Evolutionary conservation across 2,888 invertebrate species (phyloP), one percentile per base, ranked within the genome.

Genomic region (Nemotelus nigrinus): DNA sequence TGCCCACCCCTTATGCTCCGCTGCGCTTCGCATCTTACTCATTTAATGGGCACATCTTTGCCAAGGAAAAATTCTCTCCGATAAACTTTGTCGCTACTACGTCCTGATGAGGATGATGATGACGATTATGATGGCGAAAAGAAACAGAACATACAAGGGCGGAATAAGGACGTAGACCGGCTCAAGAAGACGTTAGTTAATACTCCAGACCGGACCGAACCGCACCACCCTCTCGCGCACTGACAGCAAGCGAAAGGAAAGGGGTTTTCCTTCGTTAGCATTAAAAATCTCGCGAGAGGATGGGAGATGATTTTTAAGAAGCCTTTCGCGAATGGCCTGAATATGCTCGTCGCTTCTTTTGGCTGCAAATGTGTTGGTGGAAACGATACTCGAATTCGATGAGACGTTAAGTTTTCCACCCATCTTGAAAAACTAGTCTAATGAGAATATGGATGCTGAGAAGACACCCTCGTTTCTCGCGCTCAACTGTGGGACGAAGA

Each of bases 41-140:
- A 50, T 53, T 43, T 70, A 55, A 48, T 74, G 63, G 72, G 72
- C 60, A 68, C 10, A 41, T 55, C 47, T 53, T 50, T 47, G 5
- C 43, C 41, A 43, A 55, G 55, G 70, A 70, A 53, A 70, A 70
- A 70, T 70, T 70, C 70, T 43, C 55, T 70, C 41, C 70, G 47
- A 50, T 55, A 39, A 70, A 70, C 53, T 53, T 70, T 70, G 50
- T 41, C 53, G 55, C 50, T 50, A 41, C 70, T 53, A 43, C 47
- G 39, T 70, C 41, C 70, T 70, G 53, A 55, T 43, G 70, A 55
- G 55, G 43, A 70, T 43, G 55, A 55, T 53, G 70, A 60, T 58
- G 70, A 53, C 55, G 71, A 72, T 72, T 72, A 72, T 74, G 74
- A 74, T 74, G 74, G 63, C 48, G 74, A 74, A 63, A 74, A 48